Base-by-base conservation (phyloP, 1,140 invertebrate genomes). In the Drosophila malerkotliana region DNA sequence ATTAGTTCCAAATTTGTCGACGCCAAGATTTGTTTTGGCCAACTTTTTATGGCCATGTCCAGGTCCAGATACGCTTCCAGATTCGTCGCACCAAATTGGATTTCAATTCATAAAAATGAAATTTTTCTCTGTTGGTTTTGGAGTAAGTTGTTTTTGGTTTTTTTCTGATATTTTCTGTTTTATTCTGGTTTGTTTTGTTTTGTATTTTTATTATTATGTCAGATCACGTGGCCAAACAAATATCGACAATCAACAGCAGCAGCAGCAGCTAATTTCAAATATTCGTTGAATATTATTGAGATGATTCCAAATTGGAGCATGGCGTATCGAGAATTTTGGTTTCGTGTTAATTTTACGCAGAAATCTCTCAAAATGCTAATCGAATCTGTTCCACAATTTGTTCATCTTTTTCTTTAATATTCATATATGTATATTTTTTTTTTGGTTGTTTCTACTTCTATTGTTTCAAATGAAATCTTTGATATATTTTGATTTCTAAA, bases 1-100 rank as follows among this genome's bases (percentile, higher is more conserved):
- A 85, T 85, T 85, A 85, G 82, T 63, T 87, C 77, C 82, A 85
- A 85, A 85, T 85, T 85, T 85, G 82, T 85, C 74, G 64, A 66
- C 41, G 63, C 67, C 82, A 79, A 59, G 56, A 81, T 74, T 64
- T 74, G 72, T 73, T 74, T 72, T 64, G 53, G 72, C 45, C 32
- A 21, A 39, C 69, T 32, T 44, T 56, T 55, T 81, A 74, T 84
- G 81, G 73, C 41, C 81, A 75, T 74, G 81, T 84, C 81, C 81
- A 87, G 77, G 66, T 69, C 26, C 68, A 78, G 76, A 47, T 79
- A 58, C 68, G 72, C 57, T 49, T 74, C 71, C 71, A 62, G 58
- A 39, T 66, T 55, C 32, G 41, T 26, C 47, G 51, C 61, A 48
- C 79, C 79, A 85, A 87, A 85, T 87, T 87, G 75, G 66, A 57